phyloP scores from a whole-genome alignment of 2,888 invertebrate genomes.

The Aricia artaxerxes region DNA sequence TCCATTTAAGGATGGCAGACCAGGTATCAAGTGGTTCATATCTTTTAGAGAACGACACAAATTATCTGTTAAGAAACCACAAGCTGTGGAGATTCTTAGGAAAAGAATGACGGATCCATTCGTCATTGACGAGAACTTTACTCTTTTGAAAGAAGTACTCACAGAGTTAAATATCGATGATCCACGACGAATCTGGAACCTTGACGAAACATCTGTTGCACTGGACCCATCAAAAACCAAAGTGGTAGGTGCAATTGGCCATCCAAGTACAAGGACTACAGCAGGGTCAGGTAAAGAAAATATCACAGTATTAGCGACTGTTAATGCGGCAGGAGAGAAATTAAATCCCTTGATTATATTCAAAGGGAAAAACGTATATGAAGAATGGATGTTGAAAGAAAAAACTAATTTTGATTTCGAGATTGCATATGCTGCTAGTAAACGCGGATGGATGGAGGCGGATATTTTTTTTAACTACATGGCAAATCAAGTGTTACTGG shows the following conservation, averaged over 20 bases:
- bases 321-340: no score
- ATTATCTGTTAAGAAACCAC: constrained; percentile 35
- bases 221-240: constrained; percentile 16
- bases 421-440: no score
- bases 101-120: constrained; percentile 40
- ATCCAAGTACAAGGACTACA: neutral
- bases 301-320: neutral
- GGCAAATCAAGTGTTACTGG: no score
- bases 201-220: constrained; percentile 3
- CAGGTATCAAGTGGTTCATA: constrained; percentile 31
- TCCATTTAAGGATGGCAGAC: constrained; percentile 38
- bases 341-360: no score
- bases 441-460: no score
- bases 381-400: no score
- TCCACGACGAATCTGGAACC: no score
- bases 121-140: constrained; percentile 38
- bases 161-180: no score
- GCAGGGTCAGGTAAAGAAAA: neutral
- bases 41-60: constrained; percentile 38
- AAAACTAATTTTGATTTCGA: no score
- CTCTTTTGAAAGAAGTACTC: no score
- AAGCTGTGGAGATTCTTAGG: constrained; percentile 36
- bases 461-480: no score
- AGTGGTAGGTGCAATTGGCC: neutral
- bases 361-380: no score